Evolutionary conservation across 2,113 vertebrate genomes (phyloP).

Genomic region (Phaethon lepturus): DNA sequence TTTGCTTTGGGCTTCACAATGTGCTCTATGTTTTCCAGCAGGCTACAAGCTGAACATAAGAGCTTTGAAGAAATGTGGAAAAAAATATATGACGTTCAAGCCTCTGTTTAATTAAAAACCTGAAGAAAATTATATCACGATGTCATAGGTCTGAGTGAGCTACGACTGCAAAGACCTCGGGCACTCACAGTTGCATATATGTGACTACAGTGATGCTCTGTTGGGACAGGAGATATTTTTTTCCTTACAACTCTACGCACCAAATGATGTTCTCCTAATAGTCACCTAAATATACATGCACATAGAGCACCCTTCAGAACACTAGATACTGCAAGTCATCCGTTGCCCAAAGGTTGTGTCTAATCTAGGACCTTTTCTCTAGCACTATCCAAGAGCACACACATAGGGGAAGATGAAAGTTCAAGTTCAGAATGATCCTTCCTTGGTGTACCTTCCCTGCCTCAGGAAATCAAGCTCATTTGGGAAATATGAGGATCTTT

Average conservation of each 20-base stretch:
- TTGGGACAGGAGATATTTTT: not conserved
- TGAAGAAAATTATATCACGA: not conserved
- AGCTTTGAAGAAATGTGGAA: not conserved
- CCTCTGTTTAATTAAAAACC: not conserved
- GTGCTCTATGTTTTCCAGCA: slow-evolving; percentile 48
- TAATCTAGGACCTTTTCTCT: not conserved
- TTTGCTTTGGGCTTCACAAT: slow-evolving; percentile 25
- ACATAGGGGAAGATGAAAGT: not conserved
- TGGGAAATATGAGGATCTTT: not conserved
- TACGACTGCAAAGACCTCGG: not conserved
- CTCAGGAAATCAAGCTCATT: not conserved
- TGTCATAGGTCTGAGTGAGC: not conserved
- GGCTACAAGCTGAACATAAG: not conserved
- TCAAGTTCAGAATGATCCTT: not conserved
- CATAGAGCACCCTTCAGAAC: not conserved
- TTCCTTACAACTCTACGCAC: not conserved
- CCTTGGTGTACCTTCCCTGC: not conserved
- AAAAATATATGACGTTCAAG: not conserved
- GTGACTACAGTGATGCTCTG: not conserved
- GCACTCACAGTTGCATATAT: not conserved
- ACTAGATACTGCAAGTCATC: not conserved
- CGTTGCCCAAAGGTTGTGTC: accelerated
- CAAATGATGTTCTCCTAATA: not conserved
- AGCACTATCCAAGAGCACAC: not conserved
- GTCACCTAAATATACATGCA: not conserved